phyloP scores from a whole-genome alignment of 2,888 invertebrate species.

The Liopterus haemorrhoidalis region DNA sequence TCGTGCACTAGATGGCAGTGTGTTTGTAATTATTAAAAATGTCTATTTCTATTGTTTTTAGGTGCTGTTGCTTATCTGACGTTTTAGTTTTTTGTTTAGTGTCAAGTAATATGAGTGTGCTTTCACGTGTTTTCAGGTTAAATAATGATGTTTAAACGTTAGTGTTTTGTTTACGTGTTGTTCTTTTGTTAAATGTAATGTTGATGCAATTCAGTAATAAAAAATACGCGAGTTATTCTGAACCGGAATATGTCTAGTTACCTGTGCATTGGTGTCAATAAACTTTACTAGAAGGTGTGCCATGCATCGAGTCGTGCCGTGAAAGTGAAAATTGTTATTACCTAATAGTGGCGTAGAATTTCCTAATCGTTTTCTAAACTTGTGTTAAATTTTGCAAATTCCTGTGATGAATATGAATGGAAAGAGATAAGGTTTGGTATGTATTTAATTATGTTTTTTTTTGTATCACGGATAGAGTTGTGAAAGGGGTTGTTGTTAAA shows the following conservation, averaged over 20 bases:
- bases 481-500: conserved; percentile 24
- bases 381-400: conserved; percentile 16
- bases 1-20: conserved; percentile 12
- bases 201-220: conserved; percentile 15
- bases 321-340: conserved; percentile 46
- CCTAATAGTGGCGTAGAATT: conserved; percentile 35
- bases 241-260: conserved; percentile 30
- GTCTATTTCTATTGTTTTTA: conserved; percentile 24
- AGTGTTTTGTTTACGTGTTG: conserved; percentile 14
- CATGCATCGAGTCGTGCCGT: conserved; percentile 41
- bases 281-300: conserved; percentile 45
- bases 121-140: conserved; percentile 27
- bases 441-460: conserved; percentile 14
- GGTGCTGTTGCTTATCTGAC: conserved; percentile 26
- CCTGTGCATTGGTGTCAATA: conserved; percentile 45
- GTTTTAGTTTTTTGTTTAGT: conserved; percentile 34
- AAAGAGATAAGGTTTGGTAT: conserved; percentile 19
- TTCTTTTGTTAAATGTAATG: conserved; percentile 11
- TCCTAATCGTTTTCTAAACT: conserved; percentile 28
- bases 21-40: conserved; percentile 19
- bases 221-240: conserved; percentile 18
- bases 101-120: conserved; percentile 26
- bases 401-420: conserved; percentile 19
- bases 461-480: conserved; percentile 7
- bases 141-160: conserved; percentile 16